These are phyloP conservation scores for Florisuga fusca DNA, from an alignment of 2,797 vertebrate genomes.

Conservation along the genomic window DNA sequence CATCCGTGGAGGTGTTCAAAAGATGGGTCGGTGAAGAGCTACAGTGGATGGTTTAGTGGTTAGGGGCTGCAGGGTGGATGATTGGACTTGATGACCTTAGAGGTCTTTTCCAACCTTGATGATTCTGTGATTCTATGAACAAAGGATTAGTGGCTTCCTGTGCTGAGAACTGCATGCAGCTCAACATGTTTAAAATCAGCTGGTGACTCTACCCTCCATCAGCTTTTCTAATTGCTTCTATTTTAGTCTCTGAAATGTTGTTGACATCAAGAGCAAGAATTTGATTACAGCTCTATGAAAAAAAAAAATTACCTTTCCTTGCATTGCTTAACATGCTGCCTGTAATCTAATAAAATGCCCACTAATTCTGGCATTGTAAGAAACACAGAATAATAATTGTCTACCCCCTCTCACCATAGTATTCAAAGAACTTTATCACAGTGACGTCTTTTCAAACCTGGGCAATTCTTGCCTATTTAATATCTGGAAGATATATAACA, in stretches of 20 bases:
- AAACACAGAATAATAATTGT: neutral
- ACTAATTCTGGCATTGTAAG: neutral
- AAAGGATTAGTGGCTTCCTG: neutral
- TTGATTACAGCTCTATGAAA: neutral
- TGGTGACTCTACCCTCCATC: neutral
- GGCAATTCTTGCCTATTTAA: neutral
- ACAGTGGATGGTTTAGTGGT: no score
- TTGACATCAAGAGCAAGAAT: neutral
- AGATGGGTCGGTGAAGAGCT: no score
- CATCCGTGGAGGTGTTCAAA: no score
- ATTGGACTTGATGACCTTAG: neutral
- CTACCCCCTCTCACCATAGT: neutral
- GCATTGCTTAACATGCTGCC: neutral
- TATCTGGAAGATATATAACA: neutral
- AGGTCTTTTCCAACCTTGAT: no score
- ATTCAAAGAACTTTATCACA: neutral
- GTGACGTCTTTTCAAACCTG: neutral
- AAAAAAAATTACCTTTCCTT: neutral
- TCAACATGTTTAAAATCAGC: neutral
- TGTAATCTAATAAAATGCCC: neutral
- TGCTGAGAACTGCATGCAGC: neutral
- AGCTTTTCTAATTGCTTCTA: slow-evolving; percentile 31
- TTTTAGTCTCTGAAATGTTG: slow-evolving; percentile 6
- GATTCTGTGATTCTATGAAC: no score
- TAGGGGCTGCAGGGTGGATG: neutral